Evolutionary conservation across 1,140 invertebrate species (phyloP).

Genomic region (Sarcophaga bullata): DNA sequence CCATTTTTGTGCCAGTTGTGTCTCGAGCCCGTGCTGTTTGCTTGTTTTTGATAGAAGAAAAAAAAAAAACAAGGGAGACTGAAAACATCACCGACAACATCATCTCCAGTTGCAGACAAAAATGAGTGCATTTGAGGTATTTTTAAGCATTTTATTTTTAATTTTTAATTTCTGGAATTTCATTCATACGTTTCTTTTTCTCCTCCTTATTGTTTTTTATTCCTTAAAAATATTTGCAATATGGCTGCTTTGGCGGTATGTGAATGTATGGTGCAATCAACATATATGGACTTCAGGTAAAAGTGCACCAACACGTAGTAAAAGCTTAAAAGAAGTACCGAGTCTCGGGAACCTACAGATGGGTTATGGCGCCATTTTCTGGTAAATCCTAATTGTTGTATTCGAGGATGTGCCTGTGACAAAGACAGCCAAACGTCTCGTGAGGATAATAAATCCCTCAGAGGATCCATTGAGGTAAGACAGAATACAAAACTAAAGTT

Average conservation of each 20-base stretch:
- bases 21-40: neutral
- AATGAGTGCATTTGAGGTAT: slow-evolving; percentile 40
- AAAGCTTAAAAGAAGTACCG: slow-evolving; percentile 54
- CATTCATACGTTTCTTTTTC: neutral
- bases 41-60: neutral
- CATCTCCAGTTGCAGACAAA: neutral
- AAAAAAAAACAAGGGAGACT: neutral
- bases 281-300: slow-evolving; percentile 39
- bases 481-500: neutral
- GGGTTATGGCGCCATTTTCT: slow-evolving; percentile 72
- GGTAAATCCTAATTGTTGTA: slow-evolving; percentile 70
- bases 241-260: neutral
- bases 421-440: slow-evolving; percentile 66
- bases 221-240: neutral
- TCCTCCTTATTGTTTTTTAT: neutral
- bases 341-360: slow-evolving; percentile 57
- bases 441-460: slow-evolving; percentile 71
- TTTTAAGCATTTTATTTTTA: neutral
- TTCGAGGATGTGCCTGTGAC: slow-evolving; percentile 74
- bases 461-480: slow-evolving; percentile 69
- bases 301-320: slow-evolving; percentile 57
- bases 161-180: neutral
- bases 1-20: too few relatives aligned
- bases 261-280: neutral
- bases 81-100: too few relatives aligned